A percentile compares a stretch with the other conserved stretches of the same genome.
phyloP scores from a whole-genome alignment of 2,888 invertebrate species.

The Acleris literana region DNA sequence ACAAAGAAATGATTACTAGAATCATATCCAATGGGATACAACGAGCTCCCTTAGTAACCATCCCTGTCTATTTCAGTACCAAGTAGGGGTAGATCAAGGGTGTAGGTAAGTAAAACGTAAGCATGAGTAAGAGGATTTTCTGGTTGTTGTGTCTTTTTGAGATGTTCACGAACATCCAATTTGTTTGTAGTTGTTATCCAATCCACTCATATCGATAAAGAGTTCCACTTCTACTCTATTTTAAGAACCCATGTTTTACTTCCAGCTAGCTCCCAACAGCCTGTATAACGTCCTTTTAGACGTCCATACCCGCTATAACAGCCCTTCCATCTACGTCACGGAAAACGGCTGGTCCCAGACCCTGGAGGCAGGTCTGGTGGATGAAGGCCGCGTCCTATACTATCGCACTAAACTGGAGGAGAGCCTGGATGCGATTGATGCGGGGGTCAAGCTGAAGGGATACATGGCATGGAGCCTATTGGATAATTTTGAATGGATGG shows the following conservation, averaged over 20 bases:
- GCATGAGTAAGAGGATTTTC: too few relatives aligned
- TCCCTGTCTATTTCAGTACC: too few relatives aligned
- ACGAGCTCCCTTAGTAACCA: too few relatives aligned
- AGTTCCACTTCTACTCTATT: too few relatives aligned
- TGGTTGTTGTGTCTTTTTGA: too few relatives aligned
- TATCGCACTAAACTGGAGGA: conserved; percentile 70
- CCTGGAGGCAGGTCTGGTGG: conserved; percentile 56
- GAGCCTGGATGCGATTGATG: conserved; percentile 69
- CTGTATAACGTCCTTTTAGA: conserved; percentile 80
- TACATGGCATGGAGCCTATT: conserved; percentile 86
- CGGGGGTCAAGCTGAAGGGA: conserved; percentile 73
- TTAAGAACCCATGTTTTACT: background rate
- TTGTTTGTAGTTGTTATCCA: too few relatives aligned
- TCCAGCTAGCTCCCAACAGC: conserved; percentile 81
- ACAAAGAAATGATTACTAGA: too few relatives aligned
- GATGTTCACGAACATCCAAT: too few relatives aligned
- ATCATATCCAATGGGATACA: too few relatives aligned
- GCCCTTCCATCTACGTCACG: conserved; percentile 81
- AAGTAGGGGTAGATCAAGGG: too few relatives aligned
- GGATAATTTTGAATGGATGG: conserved; percentile 86
- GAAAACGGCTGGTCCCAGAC: conserved; percentile 84
- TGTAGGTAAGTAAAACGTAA: too few relatives aligned
- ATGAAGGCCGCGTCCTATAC: conserved; percentile 74
- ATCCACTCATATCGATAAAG: background rate
- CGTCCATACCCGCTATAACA: conserved; percentile 73